phyloP scores from a whole-genome alignment of 2,113 vertebrate species.

The Etheostoma cragini region DNA sequence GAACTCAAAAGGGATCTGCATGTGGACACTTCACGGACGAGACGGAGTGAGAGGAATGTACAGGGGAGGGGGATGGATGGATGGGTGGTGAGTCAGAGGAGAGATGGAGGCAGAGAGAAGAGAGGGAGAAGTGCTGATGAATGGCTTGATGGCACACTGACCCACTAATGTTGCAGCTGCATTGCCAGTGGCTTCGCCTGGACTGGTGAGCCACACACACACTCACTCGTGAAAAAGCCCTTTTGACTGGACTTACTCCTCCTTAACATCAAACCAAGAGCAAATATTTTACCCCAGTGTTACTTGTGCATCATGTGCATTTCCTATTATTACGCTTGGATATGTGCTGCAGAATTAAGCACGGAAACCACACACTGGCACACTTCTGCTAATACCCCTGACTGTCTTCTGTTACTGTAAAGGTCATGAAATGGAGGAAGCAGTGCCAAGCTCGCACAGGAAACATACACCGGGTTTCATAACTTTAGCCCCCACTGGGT shows the following conservation, averaged over 20 bases:
- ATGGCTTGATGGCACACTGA: constrained; percentile 86
- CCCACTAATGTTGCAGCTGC: constrained; percentile 82
- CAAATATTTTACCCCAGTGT: background rate
- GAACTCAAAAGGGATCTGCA: constrained; percentile 15
- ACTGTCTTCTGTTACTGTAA: constrained; percentile 8
- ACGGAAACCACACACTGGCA: constrained; percentile 3
- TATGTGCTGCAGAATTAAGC: constrained; percentile 2
- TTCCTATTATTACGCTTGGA: constrained; percentile 1
- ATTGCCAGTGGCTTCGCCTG: constrained; percentile 75
- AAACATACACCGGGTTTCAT: constrained; percentile 51
- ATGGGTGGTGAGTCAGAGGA: constrained; percentile 63
- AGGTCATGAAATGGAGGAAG: constrained; percentile 54
- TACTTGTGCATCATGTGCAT: constrained; percentile 11
- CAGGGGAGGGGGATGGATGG: constrained; percentile 30
- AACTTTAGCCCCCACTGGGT: constrained; percentile 9
- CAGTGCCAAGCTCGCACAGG: constrained; percentile 10
- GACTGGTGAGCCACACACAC: constrained; percentile 63
- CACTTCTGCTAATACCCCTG: constrained; percentile 33
- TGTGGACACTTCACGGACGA: constrained; percentile 11
- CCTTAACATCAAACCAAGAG: background rate
- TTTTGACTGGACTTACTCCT: constrained; percentile 14
- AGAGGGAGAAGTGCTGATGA: constrained; percentile 75
- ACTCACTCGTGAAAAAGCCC: constrained; percentile 18
- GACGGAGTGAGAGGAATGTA: constrained; percentile 40
- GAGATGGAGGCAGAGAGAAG: constrained; percentile 53